Evolutionary conservation across 53 echinoderm and acorn worm species (phyloP).

Genomic region (Crossaster papposus): DNA sequence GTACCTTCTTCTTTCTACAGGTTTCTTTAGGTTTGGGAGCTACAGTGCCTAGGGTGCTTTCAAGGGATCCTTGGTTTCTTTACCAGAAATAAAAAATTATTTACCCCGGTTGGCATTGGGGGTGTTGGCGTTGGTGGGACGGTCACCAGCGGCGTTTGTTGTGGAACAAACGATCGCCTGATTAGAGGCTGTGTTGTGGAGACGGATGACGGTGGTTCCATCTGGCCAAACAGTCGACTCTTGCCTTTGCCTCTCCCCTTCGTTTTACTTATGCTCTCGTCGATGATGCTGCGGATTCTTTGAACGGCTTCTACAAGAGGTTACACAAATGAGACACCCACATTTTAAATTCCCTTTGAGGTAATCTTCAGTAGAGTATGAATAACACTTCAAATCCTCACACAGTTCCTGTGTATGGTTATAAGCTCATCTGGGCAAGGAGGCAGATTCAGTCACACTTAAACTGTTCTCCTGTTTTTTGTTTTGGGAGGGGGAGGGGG

Average conservation of each 20-base stretch:
- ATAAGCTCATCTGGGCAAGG: no score
- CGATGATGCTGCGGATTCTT: slow-evolving; percentile 62
- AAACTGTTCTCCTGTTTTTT: no score
- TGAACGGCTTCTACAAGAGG: slow-evolving; percentile 53
- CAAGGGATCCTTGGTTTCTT: no score
- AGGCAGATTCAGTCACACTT: no score
- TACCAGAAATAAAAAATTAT: background rate
- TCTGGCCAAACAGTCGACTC: slow-evolving; percentile 57
- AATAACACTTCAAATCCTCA: no score
- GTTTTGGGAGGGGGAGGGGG: no score
- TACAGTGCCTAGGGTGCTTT: no score
- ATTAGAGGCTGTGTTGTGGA: background rate
- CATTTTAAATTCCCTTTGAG: no score
- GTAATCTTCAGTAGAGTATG: no score
- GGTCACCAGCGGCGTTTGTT: slow-evolving; percentile 7
- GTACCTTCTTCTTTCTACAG: no score
- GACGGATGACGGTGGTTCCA: slow-evolving; percentile 17
- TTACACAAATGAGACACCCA: background rate
- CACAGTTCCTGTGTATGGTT: no score
- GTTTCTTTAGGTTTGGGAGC: no score
- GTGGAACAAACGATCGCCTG: slow-evolving; percentile 28
- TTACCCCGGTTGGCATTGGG: slow-evolving; percentile 39
- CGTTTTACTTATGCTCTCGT: slow-evolving; percentile 36
- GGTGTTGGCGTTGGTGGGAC: slow-evolving; percentile 20
- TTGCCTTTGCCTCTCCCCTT: slow-evolving; percentile 50